Evolutionary conservation across 2,888 invertebrate species (phyloP), one percentile per base, ranked within the genome.

Genomic region (Molorchus minor): DNA sequence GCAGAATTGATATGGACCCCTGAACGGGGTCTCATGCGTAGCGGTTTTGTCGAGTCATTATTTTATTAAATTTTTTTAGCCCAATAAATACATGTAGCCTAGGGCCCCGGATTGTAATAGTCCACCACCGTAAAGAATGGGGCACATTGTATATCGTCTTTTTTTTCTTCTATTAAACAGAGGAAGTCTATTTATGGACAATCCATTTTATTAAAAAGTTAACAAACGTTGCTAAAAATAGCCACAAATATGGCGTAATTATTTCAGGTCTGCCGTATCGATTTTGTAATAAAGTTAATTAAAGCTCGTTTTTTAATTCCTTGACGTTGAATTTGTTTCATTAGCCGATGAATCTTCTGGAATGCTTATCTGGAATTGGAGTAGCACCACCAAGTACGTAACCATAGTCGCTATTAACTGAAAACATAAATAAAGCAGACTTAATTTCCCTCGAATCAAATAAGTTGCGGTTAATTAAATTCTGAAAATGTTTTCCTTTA

Each of bases 311-410:
- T 45, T 60, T 8, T n/a, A 2, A n/a, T 2, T 36, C 20, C 41
- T 44, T 8, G 45, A 25, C 10, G 30, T 36, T 29, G 44, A 47
- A 19, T 19, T 43, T 12, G 41, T 43, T 13, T 12, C 41, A 2
- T 21, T 20, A 2, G 1, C 21, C 13, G 40, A 29, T 8, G 10
- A 30, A 33, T 85, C 86, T 60, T 88, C 88, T 0, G 90, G 90
- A 70, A 90, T 88, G 73, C 90, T 90, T 59, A 90, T 90, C 81
- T 90, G 90, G 80, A 90, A 90, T 75, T 90, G 90, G 35, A 90
- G 81, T 56, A 90, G 75, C 20, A 90, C 90, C 13, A 90, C 90
- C 64, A 90, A 78, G 77, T 90, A 90, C 0, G 90, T 90, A 25
- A 90, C 90, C 90, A 90, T 90, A 17, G 90, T 90, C 4, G 90